Conservation (phyloP, 1,140 invertebrate species). For the Thalassaphorura encarpata region DNA sequence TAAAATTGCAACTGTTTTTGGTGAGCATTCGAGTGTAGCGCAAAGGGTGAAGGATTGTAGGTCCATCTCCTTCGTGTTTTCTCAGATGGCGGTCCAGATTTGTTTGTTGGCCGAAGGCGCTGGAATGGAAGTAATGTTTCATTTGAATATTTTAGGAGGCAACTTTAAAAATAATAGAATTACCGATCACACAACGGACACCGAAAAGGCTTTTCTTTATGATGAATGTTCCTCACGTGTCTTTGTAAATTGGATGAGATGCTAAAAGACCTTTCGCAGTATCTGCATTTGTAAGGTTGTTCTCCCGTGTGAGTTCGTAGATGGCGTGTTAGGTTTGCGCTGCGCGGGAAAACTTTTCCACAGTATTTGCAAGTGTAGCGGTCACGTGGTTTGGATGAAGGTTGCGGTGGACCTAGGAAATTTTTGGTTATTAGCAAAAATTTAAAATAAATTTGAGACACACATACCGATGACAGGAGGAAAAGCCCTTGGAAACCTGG, state of each 20-base stretch:
- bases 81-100: constrained; percentile 95
- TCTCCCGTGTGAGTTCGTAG: constrained; percentile 96
- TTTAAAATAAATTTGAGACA: not conserved
- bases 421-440: not conserved
- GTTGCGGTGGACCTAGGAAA: not conserved
- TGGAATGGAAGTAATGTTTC: not conserved
- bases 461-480: constrained; percentile 28
- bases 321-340: constrained; percentile 93
- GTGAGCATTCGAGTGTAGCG: constrained; percentile 25
- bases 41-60: constrained; percentile 54
- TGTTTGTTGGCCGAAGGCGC: constrained; percentile 44
- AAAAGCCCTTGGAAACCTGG: constrained; percentile 21
- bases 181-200: constrained; percentile 57
- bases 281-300: constrained; percentile 95
- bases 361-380: constrained; percentile 97
- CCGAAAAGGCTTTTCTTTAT: constrained; percentile 50
- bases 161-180: constrained; percentile 53
- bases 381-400: constrained; percentile 57
- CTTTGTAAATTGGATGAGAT: constrained; percentile 98
- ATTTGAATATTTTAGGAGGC: not conserved
- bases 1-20: constrained; percentile 17
- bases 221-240: constrained; percentile 99
- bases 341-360: constrained; percentile 83
- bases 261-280: constrained; percentile 96
- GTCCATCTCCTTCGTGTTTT: constrained; percentile 91